Percentiles rank a stretch among this genome's conserved stretches.
Conservation (phyloP, 2,797 vertebrate genomes). For the Tangara arthus region DNA sequence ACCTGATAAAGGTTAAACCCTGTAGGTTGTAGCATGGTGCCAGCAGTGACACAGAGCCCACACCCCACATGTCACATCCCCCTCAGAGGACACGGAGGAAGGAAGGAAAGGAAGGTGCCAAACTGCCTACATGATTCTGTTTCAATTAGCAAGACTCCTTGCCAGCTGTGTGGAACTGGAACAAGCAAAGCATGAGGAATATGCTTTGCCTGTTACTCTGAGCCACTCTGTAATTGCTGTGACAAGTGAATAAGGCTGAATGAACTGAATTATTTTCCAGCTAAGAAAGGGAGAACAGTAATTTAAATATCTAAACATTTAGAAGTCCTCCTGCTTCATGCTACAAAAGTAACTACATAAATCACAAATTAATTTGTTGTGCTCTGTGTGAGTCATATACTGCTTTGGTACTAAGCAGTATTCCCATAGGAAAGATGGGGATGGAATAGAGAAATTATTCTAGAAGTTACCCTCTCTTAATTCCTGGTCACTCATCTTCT, state of each 20-base stretch:
- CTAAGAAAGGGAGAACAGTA: not conserved
- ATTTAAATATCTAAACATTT: not conserved
- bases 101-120: not conserved
- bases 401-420: not conserved
- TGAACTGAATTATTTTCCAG: not conserved
- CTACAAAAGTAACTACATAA: not conserved
- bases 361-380: not conserved
- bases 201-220: not conserved
- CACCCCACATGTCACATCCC: not conserved
- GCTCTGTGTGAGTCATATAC: not conserved
- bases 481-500: not conserved
- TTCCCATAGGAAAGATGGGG: not conserved
- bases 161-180: not conserved
- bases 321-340: not conserved
- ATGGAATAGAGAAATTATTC: not conserved
- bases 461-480: not conserved
- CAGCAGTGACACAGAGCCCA: not conserved
- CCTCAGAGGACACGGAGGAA: not conserved
- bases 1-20: slow-evolving; percentile 28
- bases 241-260: not conserved
- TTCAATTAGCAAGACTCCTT: not conserved
- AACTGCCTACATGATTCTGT: not conserved
- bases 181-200: not conserved
- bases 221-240: not conserved
- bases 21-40: not conserved